These are phyloP conservation scores for Eubucco bourcierii DNA, from an alignment of 2,113 vertebrate species.

Conservation along the genomic window DNA sequence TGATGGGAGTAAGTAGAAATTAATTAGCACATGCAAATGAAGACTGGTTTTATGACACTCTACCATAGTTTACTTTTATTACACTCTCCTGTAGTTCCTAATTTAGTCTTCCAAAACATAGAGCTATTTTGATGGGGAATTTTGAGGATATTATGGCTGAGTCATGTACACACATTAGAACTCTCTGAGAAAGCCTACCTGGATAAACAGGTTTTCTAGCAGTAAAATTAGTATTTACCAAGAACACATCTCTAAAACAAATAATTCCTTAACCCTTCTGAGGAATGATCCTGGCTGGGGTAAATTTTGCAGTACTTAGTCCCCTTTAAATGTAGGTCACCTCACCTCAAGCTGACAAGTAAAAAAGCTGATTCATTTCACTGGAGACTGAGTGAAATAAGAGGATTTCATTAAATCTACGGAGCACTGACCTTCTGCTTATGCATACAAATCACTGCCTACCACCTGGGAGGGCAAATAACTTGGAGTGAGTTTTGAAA, in stretches of 20 bases:
- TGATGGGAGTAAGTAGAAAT: slow-evolving; percentile 54
- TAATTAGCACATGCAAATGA: slow-evolving; percentile 68
- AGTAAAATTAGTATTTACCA: background rate
- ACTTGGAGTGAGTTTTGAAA: background rate
- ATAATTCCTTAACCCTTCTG: background rate
- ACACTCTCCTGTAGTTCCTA: background rate
- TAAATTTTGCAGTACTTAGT: background rate
- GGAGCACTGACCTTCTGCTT: background rate
- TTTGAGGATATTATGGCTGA: background rate
- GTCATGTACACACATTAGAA: background rate
- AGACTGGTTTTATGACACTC: slow-evolving; percentile 37
- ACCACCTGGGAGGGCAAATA: background rate
- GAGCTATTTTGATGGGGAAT: background rate
- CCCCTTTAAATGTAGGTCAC: background rate
- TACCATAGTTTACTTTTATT: background rate
- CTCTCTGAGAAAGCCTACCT: background rate
- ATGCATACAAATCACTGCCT: background rate
- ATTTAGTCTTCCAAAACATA: background rate
- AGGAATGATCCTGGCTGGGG: background rate
- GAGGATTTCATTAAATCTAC: background rate
- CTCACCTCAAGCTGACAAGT: background rate
- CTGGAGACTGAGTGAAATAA: background rate
- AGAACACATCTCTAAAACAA: background rate
- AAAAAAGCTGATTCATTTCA: background rate
- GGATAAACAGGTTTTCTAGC: background rate